Evolutionary conservation across 35 echinoderm and acorn worm genomes (phyloP).

Genomic region (Ptychodera flava): DNA sequence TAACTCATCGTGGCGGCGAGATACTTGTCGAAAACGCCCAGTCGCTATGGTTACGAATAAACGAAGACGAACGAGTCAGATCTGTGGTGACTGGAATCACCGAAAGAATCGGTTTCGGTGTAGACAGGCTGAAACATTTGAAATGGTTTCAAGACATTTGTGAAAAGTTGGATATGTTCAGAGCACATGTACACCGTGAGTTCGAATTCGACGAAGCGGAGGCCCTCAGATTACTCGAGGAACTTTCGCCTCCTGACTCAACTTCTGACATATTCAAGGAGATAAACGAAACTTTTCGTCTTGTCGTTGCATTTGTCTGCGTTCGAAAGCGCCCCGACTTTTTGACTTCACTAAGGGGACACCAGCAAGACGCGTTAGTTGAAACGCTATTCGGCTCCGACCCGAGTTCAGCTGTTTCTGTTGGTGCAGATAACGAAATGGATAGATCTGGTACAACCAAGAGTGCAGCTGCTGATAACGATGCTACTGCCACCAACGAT

Average conservation of each 20-base stretch:
- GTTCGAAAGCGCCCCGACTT: neutral
- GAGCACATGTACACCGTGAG: neutral
- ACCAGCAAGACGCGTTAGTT: neutral
- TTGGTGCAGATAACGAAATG: too few species aligned
- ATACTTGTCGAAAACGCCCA: neutral
- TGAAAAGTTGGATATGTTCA: neutral
- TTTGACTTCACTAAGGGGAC: neutral
- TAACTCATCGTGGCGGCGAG: neutral
- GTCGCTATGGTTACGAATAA: neutral
- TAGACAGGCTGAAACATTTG: neutral
- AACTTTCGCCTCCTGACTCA: neutral
- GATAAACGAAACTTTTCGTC: neutral
- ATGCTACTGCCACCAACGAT: too few species aligned
- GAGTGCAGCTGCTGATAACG: too few species aligned
- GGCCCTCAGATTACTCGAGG: neutral
- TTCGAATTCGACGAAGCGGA: neutral
- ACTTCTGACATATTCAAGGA: neutral
- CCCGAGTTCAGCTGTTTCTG: neutral
- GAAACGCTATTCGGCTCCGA: neutral
- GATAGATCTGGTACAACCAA: too few species aligned
- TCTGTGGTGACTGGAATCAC: neutral
- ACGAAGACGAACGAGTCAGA: neutral
- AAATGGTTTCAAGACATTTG: neutral
- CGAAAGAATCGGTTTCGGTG: neutral
- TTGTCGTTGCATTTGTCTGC: neutral